Evolutionary conservation across 2,888 invertebrate species (phyloP), one percentile per base, ranked within the genome.

Genomic region (Melinaea menophilus): DNA sequence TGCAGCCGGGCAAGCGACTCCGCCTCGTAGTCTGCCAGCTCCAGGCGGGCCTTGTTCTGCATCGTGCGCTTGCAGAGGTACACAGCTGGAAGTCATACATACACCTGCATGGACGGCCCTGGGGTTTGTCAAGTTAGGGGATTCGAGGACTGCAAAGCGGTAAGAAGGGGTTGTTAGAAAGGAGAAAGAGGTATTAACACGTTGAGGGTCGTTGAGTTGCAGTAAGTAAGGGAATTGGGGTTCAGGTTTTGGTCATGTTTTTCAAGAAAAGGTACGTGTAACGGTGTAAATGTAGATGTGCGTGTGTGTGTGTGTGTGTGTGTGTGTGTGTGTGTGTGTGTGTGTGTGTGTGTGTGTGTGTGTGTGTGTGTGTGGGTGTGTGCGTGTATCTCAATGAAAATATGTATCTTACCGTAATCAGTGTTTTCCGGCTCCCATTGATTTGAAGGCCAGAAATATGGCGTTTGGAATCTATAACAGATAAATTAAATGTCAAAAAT

Each of bases 361-460:
- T 31, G 31, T 51, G 51, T 51, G 31, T 51, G n/a, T 51, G 51
- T 5, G 22, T 51, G 13, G 5, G 13, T 4, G 13, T 5, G 48
- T 13, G 13, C 5, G 7, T 51, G 22, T 22, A 4, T 51, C 7
- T 48, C 5, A n/a, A 5, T 48, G 48, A 7, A 4, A n/a, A 2
- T 22, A 34, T 47, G 31, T 41, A 7, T 34, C 13, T 11, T 91
- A 98, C 98, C 98, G 89, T 99, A 99, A 84, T 99, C 99, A 2
- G 99, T 99, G 79, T 99, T 99, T 86, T 99, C 99, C 0, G 99
- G 99, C 84, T 99, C 99, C 97, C 98, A 98, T 81, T 97, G 98
- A 82, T 99, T 98, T 1, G 98, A 99, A 12, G 99, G 99, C 99
- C 99, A 99, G 87, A 99, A 99, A 83, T 99, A 99, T 22, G 99